phyloP scores from a whole-genome alignment of 2,888 invertebrate species.

The Drosophila kokeensis region DNA sequence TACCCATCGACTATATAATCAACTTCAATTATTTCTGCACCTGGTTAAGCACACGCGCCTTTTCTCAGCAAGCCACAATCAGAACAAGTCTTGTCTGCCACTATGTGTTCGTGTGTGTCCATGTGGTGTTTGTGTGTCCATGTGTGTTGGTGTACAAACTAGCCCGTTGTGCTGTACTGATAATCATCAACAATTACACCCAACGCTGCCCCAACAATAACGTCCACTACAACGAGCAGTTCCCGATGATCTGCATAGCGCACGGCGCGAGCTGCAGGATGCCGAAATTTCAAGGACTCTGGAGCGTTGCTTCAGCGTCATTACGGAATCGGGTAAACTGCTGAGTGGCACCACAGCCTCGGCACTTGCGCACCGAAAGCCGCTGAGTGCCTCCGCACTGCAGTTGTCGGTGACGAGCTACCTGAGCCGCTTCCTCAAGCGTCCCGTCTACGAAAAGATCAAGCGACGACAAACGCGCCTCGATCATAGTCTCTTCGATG shows the following conservation, averaged over 20 bases:
- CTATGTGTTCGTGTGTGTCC: slow-evolving; percentile 40
- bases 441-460: slow-evolving; percentile 90
- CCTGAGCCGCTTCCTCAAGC: slow-evolving; percentile 91
- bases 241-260: slow-evolving; percentile 90
- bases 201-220: slow-evolving; percentile 57
- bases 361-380: slow-evolving; percentile 81
- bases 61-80: slow-evolving; percentile 38
- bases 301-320: slow-evolving; percentile 91
- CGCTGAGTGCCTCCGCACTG: slow-evolving; percentile 87
- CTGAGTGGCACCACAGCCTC: slow-evolving; percentile 78
- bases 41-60: slow-evolving; percentile 46
- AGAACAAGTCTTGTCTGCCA: slow-evolving; percentile 29
- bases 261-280: slow-evolving; percentile 89
- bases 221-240: slow-evolving; percentile 86
- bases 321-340: slow-evolving; percentile 87
- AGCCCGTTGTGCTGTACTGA: slow-evolving; percentile 61
- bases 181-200: slow-evolving; percentile 65
- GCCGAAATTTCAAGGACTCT: slow-evolving; percentile 90
- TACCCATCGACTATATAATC: neutral
- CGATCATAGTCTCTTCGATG: slow-evolving; percentile 94
- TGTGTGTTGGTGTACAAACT: slow-evolving; percentile 39
- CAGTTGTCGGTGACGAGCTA: slow-evolving; percentile 87
- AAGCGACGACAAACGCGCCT: slow-evolving; percentile 91
- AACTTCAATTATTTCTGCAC: slow-evolving; percentile 23
- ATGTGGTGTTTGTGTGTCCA: slow-evolving; percentile 32